Base-by-base conservation (phyloP, 2,113 vertebrate species). In the Salvator merianae region DNA sequence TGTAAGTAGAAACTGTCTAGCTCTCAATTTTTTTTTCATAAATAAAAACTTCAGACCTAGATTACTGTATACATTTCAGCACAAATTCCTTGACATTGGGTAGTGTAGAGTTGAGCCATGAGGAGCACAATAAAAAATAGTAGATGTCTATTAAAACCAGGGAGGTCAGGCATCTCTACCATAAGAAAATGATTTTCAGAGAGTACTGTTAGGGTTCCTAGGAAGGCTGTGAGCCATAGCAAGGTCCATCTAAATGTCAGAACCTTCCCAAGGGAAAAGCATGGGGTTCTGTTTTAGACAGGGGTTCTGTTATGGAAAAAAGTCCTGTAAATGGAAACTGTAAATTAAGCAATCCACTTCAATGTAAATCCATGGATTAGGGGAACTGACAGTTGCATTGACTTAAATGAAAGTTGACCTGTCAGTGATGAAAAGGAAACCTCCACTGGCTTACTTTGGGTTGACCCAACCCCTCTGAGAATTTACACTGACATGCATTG, bases 1-100 rank as follows among this genome's bases (percentile, higher is more conserved):
- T 99, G 98, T 99, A 94, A 98, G 98, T 97, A 87, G 28, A 65
- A 1, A 36, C 59, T 0, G 47, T 74, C n/a, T 82, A 47, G 6
- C 73, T 5, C 38, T 84, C 0, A 53, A 14, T 53, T 7, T 32
- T 71, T 76, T 34, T 73, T 30, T 62, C 63, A 79, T 72, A 36
- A 76, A 13, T 53, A 12, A 34, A 38, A 63, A 47, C 24, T 7
- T 63, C 53, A 72, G 47, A 55, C 34, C 36, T 30, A 47, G 20
- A 59, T 14, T 32, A 38, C 38, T 5, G 32, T 68, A 28, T 28
- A 43, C 13, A 10, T 16, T 7, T 30, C 14, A 71, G 14, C 68
- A 53, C 2, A 28, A 9, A 5, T 9, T 26, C 43, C 20, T 77
- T 59, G 22, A 83, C 47, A 30, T 32, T 63, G 36, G 50, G 7